Percentiles rank a stretch among this genome's conserved stretches.
Conservation (phyloP, 2,113 vertebrate species). For the Pyxicephalus adspersus region DNA sequence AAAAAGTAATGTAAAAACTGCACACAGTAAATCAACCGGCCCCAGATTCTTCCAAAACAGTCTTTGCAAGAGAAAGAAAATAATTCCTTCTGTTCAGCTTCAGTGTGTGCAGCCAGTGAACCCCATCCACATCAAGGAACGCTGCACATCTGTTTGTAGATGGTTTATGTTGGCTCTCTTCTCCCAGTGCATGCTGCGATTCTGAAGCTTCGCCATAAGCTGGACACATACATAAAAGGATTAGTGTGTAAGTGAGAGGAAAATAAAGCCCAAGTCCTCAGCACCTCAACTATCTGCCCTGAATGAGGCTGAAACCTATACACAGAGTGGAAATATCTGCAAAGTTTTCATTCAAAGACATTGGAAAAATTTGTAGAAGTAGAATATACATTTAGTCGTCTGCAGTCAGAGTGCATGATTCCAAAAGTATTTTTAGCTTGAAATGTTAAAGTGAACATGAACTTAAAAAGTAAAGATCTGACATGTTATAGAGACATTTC, state of each 20-base stretch:
- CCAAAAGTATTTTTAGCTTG: no score
- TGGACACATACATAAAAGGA: conserved; percentile 33
- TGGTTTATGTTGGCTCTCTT: conserved; percentile 32
- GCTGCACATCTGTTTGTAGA: conserved; percentile 30
- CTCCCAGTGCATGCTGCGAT: conserved; percentile 7
- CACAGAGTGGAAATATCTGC: neutral
- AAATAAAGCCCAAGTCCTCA: neutral
- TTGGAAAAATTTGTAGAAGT: neutral
- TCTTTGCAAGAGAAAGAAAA: neutral
- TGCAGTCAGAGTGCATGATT: neutral
- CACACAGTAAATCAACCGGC: neutral
- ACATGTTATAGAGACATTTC: no score
- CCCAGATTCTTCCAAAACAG: neutral
- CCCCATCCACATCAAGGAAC: conserved; percentile 4
- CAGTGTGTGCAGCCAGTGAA: conserved; percentile 20
- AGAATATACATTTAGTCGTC: neutral
- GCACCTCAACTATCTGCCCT: neutral
- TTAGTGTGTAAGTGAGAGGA: conserved; percentile 19
- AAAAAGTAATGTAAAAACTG: no score
- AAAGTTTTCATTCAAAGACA: neutral
- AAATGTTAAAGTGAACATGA: no score
- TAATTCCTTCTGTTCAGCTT: neutral
- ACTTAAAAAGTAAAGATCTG: no score
- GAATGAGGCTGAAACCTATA: neutral
- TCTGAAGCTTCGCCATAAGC: conserved; percentile 17